Percentiles rank a stretch among this genome's conserved stretches.
These are phyloP conservation scores for Apis laboriosa DNA, from an alignment of 1,140 invertebrate species.

Conservation along the genomic window DNA sequence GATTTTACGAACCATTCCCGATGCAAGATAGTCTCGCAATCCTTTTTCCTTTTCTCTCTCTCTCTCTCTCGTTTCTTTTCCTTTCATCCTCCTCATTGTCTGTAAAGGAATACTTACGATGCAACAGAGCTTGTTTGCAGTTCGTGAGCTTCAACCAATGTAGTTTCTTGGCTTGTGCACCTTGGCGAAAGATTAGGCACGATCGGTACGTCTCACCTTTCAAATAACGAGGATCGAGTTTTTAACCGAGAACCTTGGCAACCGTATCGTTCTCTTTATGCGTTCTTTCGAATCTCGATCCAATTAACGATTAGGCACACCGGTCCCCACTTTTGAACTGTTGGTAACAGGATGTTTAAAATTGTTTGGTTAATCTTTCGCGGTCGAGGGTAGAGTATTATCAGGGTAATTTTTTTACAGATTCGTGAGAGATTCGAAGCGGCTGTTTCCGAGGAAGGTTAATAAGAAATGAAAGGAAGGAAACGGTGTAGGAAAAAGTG, in stretches of 20 bases:
- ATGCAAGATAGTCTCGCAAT: background rate
- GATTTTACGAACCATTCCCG: slow-evolving; percentile 50
- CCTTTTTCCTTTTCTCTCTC: background rate
- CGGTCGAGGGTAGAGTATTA: too few relatives aligned
- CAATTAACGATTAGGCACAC: background rate
- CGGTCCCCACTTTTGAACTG: too few relatives aligned
- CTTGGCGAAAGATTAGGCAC: slow-evolving; percentile 59
- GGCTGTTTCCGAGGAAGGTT: too few relatives aligned
- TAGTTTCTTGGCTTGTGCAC: slow-evolving; percentile 37
- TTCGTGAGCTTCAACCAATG: slow-evolving; percentile 58
- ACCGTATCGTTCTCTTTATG: background rate
- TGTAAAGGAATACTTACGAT: slow-evolving; percentile 37
- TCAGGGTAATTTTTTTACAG: too few relatives aligned
- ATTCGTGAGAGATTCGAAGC: too few relatives aligned
- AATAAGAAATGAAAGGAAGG: too few relatives aligned
- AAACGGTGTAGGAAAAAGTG: too few relatives aligned
- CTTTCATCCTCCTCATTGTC: slow-evolving; percentile 14
- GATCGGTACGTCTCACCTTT: slow-evolving; percentile 9
- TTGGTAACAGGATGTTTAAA: too few relatives aligned
- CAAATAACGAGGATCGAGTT: slow-evolving; percentile 16
- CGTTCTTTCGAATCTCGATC: background rate
- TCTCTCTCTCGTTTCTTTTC: background rate
- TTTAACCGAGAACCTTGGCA: background rate
- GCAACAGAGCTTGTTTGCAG: slow-evolving; percentile 59
- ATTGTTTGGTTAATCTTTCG: too few relatives aligned